Base-by-base conservation (phyloP, 2,888 invertebrate genomes). In the Cantharis rustica region DNA sequence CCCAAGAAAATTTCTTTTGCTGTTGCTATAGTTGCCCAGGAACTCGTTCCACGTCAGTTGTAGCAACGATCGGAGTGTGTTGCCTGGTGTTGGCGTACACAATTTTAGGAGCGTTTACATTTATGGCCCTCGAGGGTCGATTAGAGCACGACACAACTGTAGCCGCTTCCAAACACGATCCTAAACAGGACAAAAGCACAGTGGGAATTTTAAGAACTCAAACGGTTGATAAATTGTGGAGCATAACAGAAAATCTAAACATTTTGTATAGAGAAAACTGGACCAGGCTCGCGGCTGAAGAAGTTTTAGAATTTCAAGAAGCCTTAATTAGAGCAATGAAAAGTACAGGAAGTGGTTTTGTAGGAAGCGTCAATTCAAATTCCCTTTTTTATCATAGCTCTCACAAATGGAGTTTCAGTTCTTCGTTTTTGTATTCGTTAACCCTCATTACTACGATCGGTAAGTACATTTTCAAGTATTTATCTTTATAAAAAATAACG, bases 371-470 rank as follows among this genome's bases (percentile, higher is more conserved):
- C 86, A 87, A 90, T 87, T 85, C 85, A 4, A 82, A 88, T n/a
- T 84, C 86, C 75, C 83, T 84, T 68, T 86, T 86, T 77, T 81
- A 84, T 69, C 86, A 87, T 69, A 83, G 83, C 66, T 73, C 92
- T 82, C 93, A 95, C 86, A 91, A 93, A 82, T 98, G 97, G 97
- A 96, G 96, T 68, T 96, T 97, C 88, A 95, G 96, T 80, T 95
- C 96, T 81, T 96, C 97, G 82, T 95, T 98, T 86, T 91, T 98
- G 70, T 98, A 98, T 87, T 97, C 97, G 23, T 90, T 98, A 82
- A 97, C 98, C 16, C 93, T 98, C 81, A 97, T 98, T 86, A 97
- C 97, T 10, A 98, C 97, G 61, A 97, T 97, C 83, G 97, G 97
- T 97, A 88, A 93, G 94, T 89, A 75, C 62, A 68, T 69, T 27